Percentiles rank a stretch among this genome's conserved stretches.
Conservation (phyloP, 2,797 vertebrate genomes). For the Sebastolobus altivelis region DNA sequence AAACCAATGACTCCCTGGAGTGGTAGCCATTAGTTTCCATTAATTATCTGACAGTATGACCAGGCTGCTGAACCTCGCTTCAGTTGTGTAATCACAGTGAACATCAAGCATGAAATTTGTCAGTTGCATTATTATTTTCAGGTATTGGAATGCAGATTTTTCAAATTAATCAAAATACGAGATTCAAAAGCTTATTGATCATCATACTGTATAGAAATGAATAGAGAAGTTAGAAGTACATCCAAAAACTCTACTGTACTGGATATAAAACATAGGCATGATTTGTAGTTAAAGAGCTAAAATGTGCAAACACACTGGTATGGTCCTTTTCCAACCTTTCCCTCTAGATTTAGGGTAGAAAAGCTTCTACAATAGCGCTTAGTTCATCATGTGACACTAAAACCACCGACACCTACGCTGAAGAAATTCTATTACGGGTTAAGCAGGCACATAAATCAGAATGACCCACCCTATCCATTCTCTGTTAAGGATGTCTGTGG, state of each 20-base stretch:
- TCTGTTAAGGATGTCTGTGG: not conserved
- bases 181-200: not conserved
- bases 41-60: not conserved
- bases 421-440: constrained; percentile 21
- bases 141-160: not conserved
- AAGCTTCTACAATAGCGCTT: not conserved
- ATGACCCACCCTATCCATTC: constrained; percentile 10
- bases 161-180: not conserved
- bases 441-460: constrained; percentile 30
- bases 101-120: not conserved
- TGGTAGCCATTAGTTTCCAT: not conserved
- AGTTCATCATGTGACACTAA: constrained; percentile 22
- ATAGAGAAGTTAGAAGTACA: not conserved
- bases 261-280: not conserved
- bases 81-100: not conserved
- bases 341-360: not conserved
- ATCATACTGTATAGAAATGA: not conserved
- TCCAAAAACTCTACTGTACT: not conserved
- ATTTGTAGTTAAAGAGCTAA: not conserved
- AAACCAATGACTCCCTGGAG: not conserved
- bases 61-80: not conserved
- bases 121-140: not conserved
- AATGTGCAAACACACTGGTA: not conserved
- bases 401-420: constrained; percentile 9
- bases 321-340: not conserved